Evolutionary conservation across 2,888 invertebrate genomes (phyloP), one percentile per base, ranked within the genome.

Genomic region (Blomia tropicalis): DNA sequence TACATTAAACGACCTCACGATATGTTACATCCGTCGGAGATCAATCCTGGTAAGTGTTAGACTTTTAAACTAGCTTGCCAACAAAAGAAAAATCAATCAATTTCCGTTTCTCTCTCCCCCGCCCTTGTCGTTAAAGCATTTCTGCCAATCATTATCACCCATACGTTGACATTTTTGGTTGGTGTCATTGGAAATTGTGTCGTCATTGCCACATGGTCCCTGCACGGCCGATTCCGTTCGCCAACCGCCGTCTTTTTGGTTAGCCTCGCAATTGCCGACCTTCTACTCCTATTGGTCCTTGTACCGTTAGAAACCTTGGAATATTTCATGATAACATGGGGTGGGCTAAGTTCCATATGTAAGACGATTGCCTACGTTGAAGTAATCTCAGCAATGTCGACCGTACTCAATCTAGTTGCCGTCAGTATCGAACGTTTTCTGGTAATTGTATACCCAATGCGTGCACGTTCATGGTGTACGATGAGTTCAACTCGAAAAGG

Each of bases 401-500:
- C 76, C 25, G 74, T 76, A 2, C 70, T 75, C 19, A 76, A 76
- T 68, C 70, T 76, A 23, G 74, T 74, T 4, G 74, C 75, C 5
- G 73, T 76, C 62, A 75, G 75, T 64, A 70, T 76, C 7, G 76
- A 76, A 70, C 73, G 66, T 36, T 69, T 68, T 44, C 43, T 68
- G 11, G 68, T 68, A 1, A 68, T 68, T 4, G 67, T 67, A 22
- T 66, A 66, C 29, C 68, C 68, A 4, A 67, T 68, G 14, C 54
- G 64, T 43, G 68, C 68, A 5, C 61, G 68, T 32, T 62, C 67
- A 2, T 67, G 65, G 41, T 68, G 68, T 43, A 68, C 68, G n/a
- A 60, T 67, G 22, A 67, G 66, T 44, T 67, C 66, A 4, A 67
- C 67, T 32, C 54, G 68, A 27, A 65, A 63, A 62, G 68, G 68